Conservation (phyloP, 2,113 vertebrate genomes). For the Melanerpes formicivorus region DNA sequence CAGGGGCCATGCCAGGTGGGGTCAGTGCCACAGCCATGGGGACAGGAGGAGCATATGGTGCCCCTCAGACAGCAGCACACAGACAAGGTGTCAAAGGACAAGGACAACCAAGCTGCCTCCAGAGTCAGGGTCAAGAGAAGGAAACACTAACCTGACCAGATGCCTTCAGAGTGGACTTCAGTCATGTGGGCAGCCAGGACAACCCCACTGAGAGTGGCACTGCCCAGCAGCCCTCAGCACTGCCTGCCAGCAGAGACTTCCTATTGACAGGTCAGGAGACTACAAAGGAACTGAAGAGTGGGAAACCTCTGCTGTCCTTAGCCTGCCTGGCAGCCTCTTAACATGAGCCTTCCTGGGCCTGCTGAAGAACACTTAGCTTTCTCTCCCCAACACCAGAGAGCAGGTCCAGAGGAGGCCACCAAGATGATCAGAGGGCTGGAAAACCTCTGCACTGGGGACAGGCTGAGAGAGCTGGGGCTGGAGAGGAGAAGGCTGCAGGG, state of each 20-base stretch:
- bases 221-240: neutral
- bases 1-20: neutral
- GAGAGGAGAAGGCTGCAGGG: too few species aligned
- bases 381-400: neutral
- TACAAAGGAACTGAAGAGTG: neutral
- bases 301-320: neutral
- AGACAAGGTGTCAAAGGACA: neutral
- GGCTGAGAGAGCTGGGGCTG: too few species aligned
- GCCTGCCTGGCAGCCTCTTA: neutral
- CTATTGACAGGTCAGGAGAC: neutral
- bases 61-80: neutral
- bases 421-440: too few species aligned
- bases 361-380: neutral
- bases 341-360: neutral
- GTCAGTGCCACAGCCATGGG: neutral
- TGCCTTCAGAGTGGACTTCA: neutral
- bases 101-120: neutral
- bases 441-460: too few species aligned
- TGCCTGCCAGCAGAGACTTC: too few species aligned
- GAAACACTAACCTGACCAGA: neutral
- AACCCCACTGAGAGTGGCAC: neutral
- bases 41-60: neutral
- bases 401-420: too few species aligned
- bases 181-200: neutral
- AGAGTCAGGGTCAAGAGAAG: rapidly evolving